Base-by-base conservation (phyloP, 2,797 vertebrate genomes). In the Malurus splendens region DNA sequence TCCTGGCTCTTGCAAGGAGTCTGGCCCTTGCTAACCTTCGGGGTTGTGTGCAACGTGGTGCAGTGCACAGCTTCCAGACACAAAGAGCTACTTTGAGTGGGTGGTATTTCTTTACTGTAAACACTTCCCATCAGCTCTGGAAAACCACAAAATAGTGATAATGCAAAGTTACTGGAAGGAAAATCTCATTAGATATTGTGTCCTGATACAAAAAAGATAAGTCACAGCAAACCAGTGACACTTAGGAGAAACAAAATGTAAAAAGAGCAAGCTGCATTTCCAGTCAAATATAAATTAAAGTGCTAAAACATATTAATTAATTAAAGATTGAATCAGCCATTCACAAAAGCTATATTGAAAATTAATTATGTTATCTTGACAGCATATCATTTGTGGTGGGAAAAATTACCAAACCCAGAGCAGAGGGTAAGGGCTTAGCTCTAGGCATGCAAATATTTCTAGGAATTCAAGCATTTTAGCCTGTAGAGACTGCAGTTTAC, bases 51-150 rank as follows among this genome's bases (percentile, higher is more conserved):
- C 67, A 74, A 87, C 6, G 0, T 12, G 51, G 83, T 45, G 36
- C 79, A 60, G 33, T 0, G 2, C 24, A 23, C 38, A 39, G 10
- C 25, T 42, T 70, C 39, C 55, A 87, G 82, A 50, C 42, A 75
- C 41, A 78, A 73, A 75, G 86, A 77, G 3, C 38, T 50, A 0
- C 60, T 78, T 56, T 15, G 75, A 86, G 38, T 22, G 25, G 48
- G 30, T 86, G 81, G 55, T 50, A n/a, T 91, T 91, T 85, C 66
- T 78, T 83, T 84, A 71, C 41, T 27, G 42, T 73, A 92, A 92
- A 91, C 55, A 32, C 28, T 81, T 87, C 36, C 24, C 30, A 22
- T 71, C 56, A 39, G 27, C 81, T 90, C 80, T 93, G 60, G 87
- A 86, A 94, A 92, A 70, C 18, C 36, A 39, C 45, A 57, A 73